Percentiles rank a stretch among this genome's conserved stretches.
These are phyloP conservation scores for Hippopotamyrus pictus DNA, from an alignment of 2,797 vertebrate species.

Conservation along the genomic window DNA sequence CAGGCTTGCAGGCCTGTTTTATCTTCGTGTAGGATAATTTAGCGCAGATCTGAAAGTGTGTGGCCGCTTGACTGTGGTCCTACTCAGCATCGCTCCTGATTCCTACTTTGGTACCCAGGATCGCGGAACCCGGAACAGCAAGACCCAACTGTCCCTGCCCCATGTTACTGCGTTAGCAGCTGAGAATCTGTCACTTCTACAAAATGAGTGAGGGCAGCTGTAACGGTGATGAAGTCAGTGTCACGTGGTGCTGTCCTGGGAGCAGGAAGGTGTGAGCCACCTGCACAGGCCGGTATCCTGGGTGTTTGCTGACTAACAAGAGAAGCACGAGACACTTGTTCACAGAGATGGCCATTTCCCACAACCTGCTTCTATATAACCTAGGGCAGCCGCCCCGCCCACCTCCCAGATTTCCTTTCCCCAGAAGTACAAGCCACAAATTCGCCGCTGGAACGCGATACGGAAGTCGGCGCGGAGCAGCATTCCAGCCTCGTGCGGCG, in stretches of 20 bases:
- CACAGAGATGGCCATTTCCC: not conserved
- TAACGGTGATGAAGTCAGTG: not conserved
- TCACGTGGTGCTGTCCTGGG: not conserved
- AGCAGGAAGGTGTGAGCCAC: not conserved
- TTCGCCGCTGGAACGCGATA: not conserved
- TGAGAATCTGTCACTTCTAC: not conserved
- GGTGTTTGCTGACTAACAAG: not conserved
- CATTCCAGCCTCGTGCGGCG: not conserved
- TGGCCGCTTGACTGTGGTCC: not conserved
- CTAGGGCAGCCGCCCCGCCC: not conserved
- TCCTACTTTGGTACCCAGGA: not conserved
- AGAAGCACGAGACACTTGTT: not conserved
- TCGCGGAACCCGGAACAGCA: not conserved
- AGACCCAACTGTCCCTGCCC: not conserved
- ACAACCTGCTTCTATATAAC: not conserved
- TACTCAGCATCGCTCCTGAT: not conserved
- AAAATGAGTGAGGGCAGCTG: not conserved
- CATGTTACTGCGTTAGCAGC: not conserved
- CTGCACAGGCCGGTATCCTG: not conserved
- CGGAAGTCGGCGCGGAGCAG: conserved; percentile 4
- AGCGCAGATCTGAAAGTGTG: not conserved
- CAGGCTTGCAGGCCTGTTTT: not conserved
- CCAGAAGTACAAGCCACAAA: not conserved
- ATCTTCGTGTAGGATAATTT: conserved; percentile 17
- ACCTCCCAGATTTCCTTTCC: not conserved